Base-by-base conservation (phyloP, 2,113 vertebrate species). In the Illadopsis cleaveri region DNA sequence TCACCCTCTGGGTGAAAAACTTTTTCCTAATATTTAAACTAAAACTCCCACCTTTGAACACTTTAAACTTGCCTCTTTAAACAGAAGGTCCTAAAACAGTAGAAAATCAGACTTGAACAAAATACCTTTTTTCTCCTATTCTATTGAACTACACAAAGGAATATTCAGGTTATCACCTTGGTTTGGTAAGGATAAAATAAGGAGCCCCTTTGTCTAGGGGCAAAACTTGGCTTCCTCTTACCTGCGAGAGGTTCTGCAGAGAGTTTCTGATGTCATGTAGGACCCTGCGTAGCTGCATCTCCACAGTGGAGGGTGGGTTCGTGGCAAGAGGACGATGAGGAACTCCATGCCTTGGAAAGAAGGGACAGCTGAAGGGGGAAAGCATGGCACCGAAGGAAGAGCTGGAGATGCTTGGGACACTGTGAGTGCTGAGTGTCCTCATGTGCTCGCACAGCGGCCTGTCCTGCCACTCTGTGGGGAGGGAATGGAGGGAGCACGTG, bases 241-340 rank as follows among this genome's bases (percentile, higher is more conserved):
- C 99, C 99, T 99, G 99, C 33, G 96, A 98, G 91, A 99, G 98
- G 96, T 98, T 99, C 93, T 99, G 99, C 60, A 99, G 97, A 3
- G 99, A 99, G 94, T 97, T 98, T 92, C 98, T 97, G 96, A 99
- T 99, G 57, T 99, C 99, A 5, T 99, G 99, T 23, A 99, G 97
- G 44, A 99, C 99, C 94, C 98, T 98, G 60, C 98, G 98, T n/a
- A 99, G 97, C 95, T 99, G 99, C 99, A 99, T 99, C 97, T 99
- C 99, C 9, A 99, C 98, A 53, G 98, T 98, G 64, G 99, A 98
- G 17, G 98, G 98, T 1, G 98, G 95, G 66, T 97, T 97, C 48
- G 42, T n/a, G 27, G 97, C 56, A 61, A 78, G 94, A 4, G 78
- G 57, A 64, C 97, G 95, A 78, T 97, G 97, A 47, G 96, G 79